Base-by-base conservation (phyloP, 92 coral and sea anemone genomes). In the Ricordea florida region DNA sequence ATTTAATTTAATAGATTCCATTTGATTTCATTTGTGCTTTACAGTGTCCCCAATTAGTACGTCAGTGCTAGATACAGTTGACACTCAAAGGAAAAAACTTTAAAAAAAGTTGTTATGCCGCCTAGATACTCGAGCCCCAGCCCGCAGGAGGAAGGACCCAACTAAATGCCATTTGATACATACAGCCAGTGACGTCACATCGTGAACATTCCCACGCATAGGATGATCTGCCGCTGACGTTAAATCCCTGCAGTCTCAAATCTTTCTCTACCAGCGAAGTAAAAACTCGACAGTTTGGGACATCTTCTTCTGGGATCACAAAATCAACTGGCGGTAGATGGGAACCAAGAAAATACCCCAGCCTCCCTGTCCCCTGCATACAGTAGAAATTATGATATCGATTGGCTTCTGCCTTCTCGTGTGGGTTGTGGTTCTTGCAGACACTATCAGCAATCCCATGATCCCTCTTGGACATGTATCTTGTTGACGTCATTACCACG, bases 221-320 rank as follows among this genome's bases (percentile, higher is more conserved):
- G 24, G 96, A 82, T 4, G 91, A 81, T 28, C 96, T 70, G 14
- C 87, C 96, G 79, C 96, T 90, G 59, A 78, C 96, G 78, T 87
- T 86, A 67, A 87, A 90, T 13, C 96, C 96, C 55, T 90, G 89
- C 22, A 65, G 68, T 10, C 83, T 89, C 73, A 90, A 63, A 74
- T 90, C 96, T 62, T 90, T 90, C 67, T 90, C 96, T 17, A 77
- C 55, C 52, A 90, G 62, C 27, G 96, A 86, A 59, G 96, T 87
- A 55, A 90, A 90, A 69, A 66, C 51, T 15, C 86, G 85, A 64
- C 75, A 71, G 17, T 90, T 89, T 7, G 69, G 55, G 44, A 90
- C 87, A 20, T 90, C 96, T 16, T 90, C 87, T 16, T 82, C 84
- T 0, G 96, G 92, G 42, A 90, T 47, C 6, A 82, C 57, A 46